Percentiles rank a stretch among this genome's conserved stretches.
These are phyloP conservation scores for Coccyzus lansbergi DNA, from an alignment of 2,797 vertebrate genomes.

Conservation along the genomic window DNA sequence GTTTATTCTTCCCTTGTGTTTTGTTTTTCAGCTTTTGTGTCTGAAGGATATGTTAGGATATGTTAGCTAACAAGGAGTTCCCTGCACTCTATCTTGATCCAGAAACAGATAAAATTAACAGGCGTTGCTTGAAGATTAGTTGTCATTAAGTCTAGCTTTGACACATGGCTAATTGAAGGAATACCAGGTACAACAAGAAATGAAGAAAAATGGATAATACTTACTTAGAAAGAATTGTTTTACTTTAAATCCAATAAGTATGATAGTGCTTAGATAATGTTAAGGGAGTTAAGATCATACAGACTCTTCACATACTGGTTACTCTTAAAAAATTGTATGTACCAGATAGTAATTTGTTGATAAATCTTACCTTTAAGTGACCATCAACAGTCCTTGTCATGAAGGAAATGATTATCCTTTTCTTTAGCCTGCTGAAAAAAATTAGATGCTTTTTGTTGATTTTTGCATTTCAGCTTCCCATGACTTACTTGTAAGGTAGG, in stretches of 20 bases:
- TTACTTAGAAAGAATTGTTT: slow-evolving; percentile 27
- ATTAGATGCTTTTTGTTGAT: not conserved
- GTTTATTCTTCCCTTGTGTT: not conserved
- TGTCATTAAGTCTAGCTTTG: slow-evolving; percentile 43
- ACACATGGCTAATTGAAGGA: slow-evolving; percentile 39
- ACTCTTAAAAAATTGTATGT: slow-evolving; percentile 1
- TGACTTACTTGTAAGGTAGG: not conserved
- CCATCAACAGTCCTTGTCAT: slow-evolving; percentile 30
- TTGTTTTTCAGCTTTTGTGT: not conserved
- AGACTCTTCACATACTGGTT: not conserved
- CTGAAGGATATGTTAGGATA: not conserved
- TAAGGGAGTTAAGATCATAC: not conserved
- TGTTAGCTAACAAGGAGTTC: slow-evolving; percentile 16
- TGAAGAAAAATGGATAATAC: slow-evolving; percentile 18
- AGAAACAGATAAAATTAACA: slow-evolving; percentile 51
- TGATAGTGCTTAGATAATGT: not conserved
- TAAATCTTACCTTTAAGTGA: slow-evolving; percentile 11
- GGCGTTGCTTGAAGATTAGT: slow-evolving; percentile 14
- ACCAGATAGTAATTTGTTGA: slow-evolving; percentile 21
- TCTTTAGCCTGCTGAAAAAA: not conserved
- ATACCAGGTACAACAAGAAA: slow-evolving; percentile 27
- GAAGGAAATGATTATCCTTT: slow-evolving; percentile 23
- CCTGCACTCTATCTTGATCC: slow-evolving; percentile 25
- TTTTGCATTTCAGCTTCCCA: not conserved
- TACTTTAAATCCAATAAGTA: not conserved